Base-by-base conservation (phyloP, 1,140 invertebrate species). In the Goniozus legneri region DNA sequence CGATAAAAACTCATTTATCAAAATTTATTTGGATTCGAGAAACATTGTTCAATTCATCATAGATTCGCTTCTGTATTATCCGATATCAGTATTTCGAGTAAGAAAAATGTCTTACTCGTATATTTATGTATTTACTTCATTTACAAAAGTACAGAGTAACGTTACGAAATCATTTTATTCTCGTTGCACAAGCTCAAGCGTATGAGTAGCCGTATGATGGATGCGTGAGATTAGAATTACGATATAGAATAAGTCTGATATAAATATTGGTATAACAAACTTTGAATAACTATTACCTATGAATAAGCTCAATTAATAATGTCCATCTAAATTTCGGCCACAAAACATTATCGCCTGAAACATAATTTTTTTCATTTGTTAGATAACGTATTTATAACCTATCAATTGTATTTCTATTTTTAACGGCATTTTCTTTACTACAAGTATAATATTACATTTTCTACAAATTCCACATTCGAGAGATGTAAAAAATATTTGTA, bases 261-360 rank as follows among this genome's bases (percentile, higher is more conserved):
- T 60, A 55, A 67, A 62, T 55, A 62, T n/a, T 50, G 45, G 58
- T 65, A 50, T 50, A 52, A 61, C 47, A 37, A 51, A 65, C 52
- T 62, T 49, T 51, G 44, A 64, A 62, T 44, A 58, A 60, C 50
- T 41, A 65, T 73, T 73, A 72, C 71, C 71, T 75, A 75, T 54
- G 52, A 56, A 65, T 54, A 62, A 65, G 65, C 62, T 60, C 44
- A 69, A 72, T 47, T 66, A 72, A 72, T 62, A 62, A 59, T 65
- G 56, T 61, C 63, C 67, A 54, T 63, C 57, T 73, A 67, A 64
- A 56, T 65, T 59, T 69, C 67, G 58, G 64, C 69, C 67, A 63
- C 59, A 62, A 66, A 49, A 65, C 54, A 65, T 73, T 73, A 70
- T 52, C 56, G 66, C 69, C 69, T 73, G 69, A 70, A 73, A 75